These are phyloP conservation scores for Chalcosyrphus nemorum DNA, from an alignment of 2,888 invertebrate species.

Conservation along the genomic window DNA sequence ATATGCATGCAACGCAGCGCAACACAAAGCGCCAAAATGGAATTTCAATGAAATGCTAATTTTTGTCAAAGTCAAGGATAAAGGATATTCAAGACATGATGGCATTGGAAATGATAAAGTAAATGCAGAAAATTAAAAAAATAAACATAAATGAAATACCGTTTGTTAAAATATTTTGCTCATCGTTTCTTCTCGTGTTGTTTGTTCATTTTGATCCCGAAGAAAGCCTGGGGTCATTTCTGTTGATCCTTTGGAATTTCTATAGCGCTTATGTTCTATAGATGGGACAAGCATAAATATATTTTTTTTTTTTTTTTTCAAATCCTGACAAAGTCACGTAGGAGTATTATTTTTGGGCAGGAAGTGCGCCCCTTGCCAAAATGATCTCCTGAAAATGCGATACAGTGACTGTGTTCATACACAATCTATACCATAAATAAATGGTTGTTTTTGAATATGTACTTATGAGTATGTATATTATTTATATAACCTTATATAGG, in stretches of 20 bases:
- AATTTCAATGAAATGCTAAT: conserved; percentile 73
- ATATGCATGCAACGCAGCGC: conserved; percentile 53
- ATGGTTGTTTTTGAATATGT: too few species aligned
- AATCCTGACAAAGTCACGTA: conserved; percentile 31
- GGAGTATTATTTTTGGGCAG: neutral
- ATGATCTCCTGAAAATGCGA: neutral
- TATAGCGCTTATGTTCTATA: neutral
- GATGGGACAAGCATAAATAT: neutral
- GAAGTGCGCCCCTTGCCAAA: neutral
- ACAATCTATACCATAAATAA: too few species aligned
- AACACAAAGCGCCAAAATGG: conserved; percentile 64
- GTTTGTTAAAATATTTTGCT: conserved; percentile 18
- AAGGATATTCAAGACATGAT: conserved; percentile 66
- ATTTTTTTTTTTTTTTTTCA: conserved; percentile 3
- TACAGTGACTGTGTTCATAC: too few species aligned
- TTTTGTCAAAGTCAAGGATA: conserved; percentile 67
- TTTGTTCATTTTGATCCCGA: conserved; percentile 12
- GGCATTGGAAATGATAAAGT: conserved; percentile 51
- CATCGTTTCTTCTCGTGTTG: conserved; percentile 15
- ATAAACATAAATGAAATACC: conserved; percentile 24
- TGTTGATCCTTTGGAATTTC: conserved; percentile 22
- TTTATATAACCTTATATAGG: too few species aligned
- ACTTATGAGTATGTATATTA: too few species aligned
- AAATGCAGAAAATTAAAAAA: conserved; percentile 36
- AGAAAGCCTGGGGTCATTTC: conserved; percentile 11